Conservation (phyloP, 2,113 vertebrate genomes). For the Catharus bicknelli region DNA sequence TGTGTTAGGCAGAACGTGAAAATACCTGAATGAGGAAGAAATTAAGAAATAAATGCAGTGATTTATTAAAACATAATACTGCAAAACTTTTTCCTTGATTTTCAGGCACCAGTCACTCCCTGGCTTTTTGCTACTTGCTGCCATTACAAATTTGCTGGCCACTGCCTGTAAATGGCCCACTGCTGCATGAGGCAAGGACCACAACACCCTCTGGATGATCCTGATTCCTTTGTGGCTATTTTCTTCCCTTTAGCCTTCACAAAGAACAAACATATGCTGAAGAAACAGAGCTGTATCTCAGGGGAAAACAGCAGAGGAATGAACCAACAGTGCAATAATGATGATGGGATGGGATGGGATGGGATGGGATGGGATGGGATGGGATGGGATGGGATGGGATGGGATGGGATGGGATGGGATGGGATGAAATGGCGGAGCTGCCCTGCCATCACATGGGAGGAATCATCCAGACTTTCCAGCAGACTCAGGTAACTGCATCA, state of each 20-base stretch:
- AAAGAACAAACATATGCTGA: not conserved
- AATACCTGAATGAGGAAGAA: not conserved
- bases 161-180: not conserved
- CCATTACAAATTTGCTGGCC: not conserved
- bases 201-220: not conserved
- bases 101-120: not conserved
- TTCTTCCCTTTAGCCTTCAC: not conserved
- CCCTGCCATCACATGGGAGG: not conserved
- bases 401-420: not conserved
- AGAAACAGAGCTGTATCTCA: not conserved
- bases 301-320: not conserved
- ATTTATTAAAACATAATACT: not conserved
- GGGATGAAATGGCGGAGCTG: not conserved
- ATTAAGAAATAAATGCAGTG: not conserved
- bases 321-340: not conserved
- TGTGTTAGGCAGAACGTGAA: not conserved
- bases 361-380: too few species aligned
- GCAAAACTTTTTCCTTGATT: not conserved
- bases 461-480: not conserved
- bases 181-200: not conserved
- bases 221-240: not conserved
- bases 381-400: not conserved
- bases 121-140: not conserved
- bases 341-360: too few species aligned
- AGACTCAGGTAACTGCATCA: fast-evolving